Evolutionary conservation across 2,888 invertebrate species (phyloP).

Genomic region (Pteria penguin): DNA sequence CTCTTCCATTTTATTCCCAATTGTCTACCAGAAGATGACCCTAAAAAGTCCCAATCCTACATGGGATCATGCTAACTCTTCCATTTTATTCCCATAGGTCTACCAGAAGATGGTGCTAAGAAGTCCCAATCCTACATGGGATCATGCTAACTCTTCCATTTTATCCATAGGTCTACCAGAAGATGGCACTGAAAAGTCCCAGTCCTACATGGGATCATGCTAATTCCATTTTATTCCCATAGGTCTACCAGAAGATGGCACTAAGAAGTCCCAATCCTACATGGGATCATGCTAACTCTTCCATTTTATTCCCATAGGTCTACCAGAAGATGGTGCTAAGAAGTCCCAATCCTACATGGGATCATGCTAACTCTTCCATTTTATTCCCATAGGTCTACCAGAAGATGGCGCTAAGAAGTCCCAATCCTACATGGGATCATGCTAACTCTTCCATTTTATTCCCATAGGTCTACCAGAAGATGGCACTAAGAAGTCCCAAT

Average conservation of each 20-base stretch:
- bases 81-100: too few relatives aligned
- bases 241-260: constrained; percentile 65
- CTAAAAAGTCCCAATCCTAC: constrained; percentile 73
- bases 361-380: neutral
- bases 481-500: constrained; percentile 71
- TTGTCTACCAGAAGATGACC: constrained; percentile 72
- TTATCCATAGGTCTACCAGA: constrained; percentile 74
- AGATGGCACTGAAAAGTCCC: neutral
- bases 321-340: constrained; percentile 54
- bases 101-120: constrained; percentile 72
- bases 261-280: neutral
- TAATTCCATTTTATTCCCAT: neutral
- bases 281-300: neutral
- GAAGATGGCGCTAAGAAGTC: constrained; percentile 36
- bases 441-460: neutral
- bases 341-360: neutral
- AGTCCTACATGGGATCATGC: neutral
- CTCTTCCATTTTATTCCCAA: too few relatives aligned
- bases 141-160: neutral
- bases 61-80: too few relatives aligned
- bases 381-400: constrained; percentile 71
- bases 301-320: constrained; percentile 59
- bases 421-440: neutral
- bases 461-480: constrained; percentile 74
- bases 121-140: constrained; percentile 70